phyloP scores from a whole-genome alignment of 2,888 invertebrate species.

The Chromoteleia sp. region DNA sequence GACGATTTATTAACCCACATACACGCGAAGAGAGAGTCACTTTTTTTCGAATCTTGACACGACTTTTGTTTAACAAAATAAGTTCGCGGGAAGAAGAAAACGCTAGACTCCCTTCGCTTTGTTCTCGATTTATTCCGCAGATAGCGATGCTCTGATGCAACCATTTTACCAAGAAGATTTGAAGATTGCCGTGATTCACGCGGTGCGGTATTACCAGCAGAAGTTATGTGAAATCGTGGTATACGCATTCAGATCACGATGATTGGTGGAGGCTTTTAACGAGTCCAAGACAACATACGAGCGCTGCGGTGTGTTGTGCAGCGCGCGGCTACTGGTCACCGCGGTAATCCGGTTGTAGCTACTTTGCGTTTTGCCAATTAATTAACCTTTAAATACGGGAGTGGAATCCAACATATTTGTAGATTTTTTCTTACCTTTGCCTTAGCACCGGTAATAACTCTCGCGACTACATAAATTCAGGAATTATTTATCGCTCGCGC shows the following conservation, averaged over 20 bases:
- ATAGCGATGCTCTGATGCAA: slow-evolving; percentile 51
- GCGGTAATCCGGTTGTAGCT: slow-evolving; percentile 74
- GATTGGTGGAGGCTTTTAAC: slow-evolving; percentile 67
- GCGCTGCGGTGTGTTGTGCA: slow-evolving; percentile 48
- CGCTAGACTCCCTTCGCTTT: slow-evolving; percentile 22
- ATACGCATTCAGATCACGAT: slow-evolving; percentile 66
- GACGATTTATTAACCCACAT: slow-evolving; percentile 31
- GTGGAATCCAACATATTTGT: slow-evolving; percentile 52
- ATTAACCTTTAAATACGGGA: slow-evolving; percentile 62
- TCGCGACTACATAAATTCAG: slow-evolving; percentile 45
- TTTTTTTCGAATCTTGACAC: not conserved
- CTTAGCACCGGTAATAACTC: slow-evolving; percentile 44
- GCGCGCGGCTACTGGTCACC: slow-evolving; percentile 68
- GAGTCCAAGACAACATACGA: slow-evolving; percentile 67
- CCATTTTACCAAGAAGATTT: slow-evolving; percentile 56
- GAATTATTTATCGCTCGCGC: slow-evolving; percentile 13
- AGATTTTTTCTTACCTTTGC: slow-evolving; percentile 41
- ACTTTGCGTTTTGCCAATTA: slow-evolving; percentile 72
- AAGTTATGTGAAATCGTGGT: slow-evolving; percentile 66
- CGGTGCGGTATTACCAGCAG: slow-evolving; percentile 59
- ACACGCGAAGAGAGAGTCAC: slow-evolving; percentile 10
- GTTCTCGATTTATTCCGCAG: slow-evolving; percentile 42
- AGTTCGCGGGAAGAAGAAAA: not conserved
- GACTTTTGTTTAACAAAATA: not conserved
- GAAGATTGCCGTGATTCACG: slow-evolving; percentile 66